phyloP scores from a whole-genome alignment of 2,113 vertebrate species.

The Scytalopus superciliaris region DNA sequence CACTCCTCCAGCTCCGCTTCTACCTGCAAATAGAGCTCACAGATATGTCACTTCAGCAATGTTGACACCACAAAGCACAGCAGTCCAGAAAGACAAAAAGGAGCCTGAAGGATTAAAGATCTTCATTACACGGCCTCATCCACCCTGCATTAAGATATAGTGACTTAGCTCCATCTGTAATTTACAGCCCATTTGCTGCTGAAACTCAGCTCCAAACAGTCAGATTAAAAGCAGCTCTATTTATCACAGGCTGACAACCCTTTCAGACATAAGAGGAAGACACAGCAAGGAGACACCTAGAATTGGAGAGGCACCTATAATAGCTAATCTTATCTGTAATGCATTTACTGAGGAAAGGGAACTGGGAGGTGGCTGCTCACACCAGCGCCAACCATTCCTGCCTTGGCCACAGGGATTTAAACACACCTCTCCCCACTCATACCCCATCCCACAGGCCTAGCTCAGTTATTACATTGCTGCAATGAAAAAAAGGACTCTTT shows the following conservation, averaged over 20 bases:
- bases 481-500: neutral
- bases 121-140: neutral
- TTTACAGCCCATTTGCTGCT: neutral
- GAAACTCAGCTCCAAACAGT: neutral
- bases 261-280: neutral
- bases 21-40: neutral
- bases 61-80: neutral
- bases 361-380: neutral
- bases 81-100: neutral
- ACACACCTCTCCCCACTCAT: fast-evolving
- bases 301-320: neutral
- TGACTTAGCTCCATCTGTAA: neutral
- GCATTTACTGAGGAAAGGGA: neutral
- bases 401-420: neutral
- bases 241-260: neutral
- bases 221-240: neutral
- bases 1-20: neutral
- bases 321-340: neutral
- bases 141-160: neutral
- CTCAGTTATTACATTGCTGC: neutral
- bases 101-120: neutral
- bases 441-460: neutral
- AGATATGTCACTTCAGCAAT: neutral
- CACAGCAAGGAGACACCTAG: neutral
- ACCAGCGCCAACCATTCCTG: neutral